These are phyloP conservation scores for Xiphydria camelus DNA, from an alignment of 2,888 invertebrate genomes.

Conservation along the genomic window DNA sequence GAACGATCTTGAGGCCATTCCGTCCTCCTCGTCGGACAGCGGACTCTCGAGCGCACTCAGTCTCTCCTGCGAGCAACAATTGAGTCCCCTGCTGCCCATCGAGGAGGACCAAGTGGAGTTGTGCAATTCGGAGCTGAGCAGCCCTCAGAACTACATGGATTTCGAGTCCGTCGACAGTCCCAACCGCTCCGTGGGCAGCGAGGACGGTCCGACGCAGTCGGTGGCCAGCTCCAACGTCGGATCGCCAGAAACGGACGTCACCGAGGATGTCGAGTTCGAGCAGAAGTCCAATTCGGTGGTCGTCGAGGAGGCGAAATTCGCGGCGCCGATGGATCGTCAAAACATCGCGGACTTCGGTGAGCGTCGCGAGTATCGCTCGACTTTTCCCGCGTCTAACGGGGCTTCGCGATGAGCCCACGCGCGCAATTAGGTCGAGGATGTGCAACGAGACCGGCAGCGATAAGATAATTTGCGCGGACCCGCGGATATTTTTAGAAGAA, in stretches of 20 bases:
- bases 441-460: no score
- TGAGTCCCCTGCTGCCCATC: constrained; percentile 60
- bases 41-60: constrained; percentile 66
- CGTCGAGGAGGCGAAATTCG: constrained; percentile 14
- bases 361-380: no score
- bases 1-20: constrained; percentile 64
- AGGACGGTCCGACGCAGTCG: constrained; percentile 34
- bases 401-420: no score
- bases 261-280: constrained; percentile 43
- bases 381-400: no score
- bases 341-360: no score
- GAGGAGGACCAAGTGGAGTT: constrained; percentile 47
- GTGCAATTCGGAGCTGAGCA: constrained; percentile 37
- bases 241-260: constrained; percentile 42
- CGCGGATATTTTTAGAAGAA: no score
- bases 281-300: constrained; percentile 37
- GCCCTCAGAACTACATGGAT: constrained; percentile 44
- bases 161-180: constrained; percentile 46
- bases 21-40: constrained; percentile 69
- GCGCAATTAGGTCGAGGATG: no score
- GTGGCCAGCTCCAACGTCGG: constrained; percentile 48
- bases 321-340: constrained; percentile 8
- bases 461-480: no score
- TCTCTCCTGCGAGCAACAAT: constrained; percentile 61
- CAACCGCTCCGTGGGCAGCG: constrained; percentile 39